Conservation (phyloP, 2,113 vertebrate genomes). For the Nipponia nippon region DNA sequence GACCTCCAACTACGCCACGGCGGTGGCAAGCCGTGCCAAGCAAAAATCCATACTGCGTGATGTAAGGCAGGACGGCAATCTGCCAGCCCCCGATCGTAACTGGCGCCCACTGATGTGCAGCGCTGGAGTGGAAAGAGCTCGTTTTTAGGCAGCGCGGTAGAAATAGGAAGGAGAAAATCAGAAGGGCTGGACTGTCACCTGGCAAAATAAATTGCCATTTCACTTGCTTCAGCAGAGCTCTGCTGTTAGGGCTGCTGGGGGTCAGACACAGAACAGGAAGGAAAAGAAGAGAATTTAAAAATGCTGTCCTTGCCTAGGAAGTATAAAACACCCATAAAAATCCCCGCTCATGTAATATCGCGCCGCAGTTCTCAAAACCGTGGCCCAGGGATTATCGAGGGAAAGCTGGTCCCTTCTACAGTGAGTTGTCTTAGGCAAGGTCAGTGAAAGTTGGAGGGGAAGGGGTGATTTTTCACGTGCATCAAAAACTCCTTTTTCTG, state of each 20-base stretch:
- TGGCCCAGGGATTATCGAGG: not conserved
- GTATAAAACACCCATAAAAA: not conserved
- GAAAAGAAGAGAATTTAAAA: not conserved
- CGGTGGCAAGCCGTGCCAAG: not conserved
- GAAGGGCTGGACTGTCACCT: not conserved
- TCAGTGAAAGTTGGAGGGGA: not conserved
- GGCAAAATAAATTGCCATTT: not conserved
- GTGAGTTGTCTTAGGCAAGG: not conserved
- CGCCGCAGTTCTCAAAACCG: not conserved
- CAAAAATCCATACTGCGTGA: not conserved
- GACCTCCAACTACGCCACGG: not conserved
- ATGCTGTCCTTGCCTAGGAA: not conserved
- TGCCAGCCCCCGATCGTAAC: rapidly evolving
- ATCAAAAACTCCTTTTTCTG: too few relatives aligned
- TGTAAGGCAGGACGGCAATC: not conserved
- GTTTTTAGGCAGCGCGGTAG: not conserved
- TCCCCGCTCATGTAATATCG: rapidly evolving
- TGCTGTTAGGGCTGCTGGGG: not conserved
- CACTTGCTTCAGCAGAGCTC: not conserved
- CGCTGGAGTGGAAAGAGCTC: not conserved
- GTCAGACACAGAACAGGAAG: not conserved
- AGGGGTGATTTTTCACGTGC: not conserved
- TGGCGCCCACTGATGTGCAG: not conserved
- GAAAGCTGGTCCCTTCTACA: not conserved
- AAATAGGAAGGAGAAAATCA: not conserved